A percentile compares a stretch with the other conserved stretches of the same genome.
Evolutionary conservation across 2,888 invertebrate genomes (phyloP).

Genomic region (Torymus tubicola): DNA sequence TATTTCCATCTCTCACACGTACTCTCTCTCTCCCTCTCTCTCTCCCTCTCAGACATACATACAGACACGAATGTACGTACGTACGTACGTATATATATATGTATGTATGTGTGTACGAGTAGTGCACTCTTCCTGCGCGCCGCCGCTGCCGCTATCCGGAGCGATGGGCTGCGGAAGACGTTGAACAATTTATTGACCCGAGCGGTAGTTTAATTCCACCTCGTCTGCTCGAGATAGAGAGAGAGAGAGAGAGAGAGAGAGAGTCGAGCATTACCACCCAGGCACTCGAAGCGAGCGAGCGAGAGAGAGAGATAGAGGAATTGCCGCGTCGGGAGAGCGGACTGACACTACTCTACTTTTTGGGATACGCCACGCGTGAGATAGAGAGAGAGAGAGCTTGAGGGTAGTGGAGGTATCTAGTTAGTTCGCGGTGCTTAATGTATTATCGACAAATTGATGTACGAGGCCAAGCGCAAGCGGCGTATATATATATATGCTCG

Average conservation of each 20-base stretch:
- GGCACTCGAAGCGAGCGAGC: not conserved
- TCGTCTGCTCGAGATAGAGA: conserved; percentile 22
- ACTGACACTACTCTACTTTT: conserved; percentile 3
- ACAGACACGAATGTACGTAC: too few species aligned
- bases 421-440: too few species aligned
- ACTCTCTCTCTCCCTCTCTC: too few species aligned
- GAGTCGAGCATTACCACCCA: conserved; percentile 8
- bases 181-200: conserved; percentile 68
- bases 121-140: conserved; percentile 6
- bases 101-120: not conserved
- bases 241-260: not conserved
- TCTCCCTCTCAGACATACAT: not conserved
- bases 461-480: too few species aligned
- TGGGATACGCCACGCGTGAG: not conserved
- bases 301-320: not conserved
- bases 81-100: too few species aligned
- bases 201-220: conserved; percentile 67
- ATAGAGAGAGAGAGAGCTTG: too few species aligned
- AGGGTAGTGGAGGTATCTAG: too few species aligned
- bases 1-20: too few species aligned
- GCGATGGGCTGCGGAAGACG: conserved; percentile 65
- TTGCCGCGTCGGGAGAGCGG: not conserved
- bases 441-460: too few species aligned
- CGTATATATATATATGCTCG: too few species aligned
- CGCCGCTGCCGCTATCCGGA: conserved; percentile 38